Percentiles rank a stretch among this genome's conserved stretches.
Evolutionary conservation across 2,113 vertebrate species (phyloP).

Genomic region (Callipepla californica): DNA sequence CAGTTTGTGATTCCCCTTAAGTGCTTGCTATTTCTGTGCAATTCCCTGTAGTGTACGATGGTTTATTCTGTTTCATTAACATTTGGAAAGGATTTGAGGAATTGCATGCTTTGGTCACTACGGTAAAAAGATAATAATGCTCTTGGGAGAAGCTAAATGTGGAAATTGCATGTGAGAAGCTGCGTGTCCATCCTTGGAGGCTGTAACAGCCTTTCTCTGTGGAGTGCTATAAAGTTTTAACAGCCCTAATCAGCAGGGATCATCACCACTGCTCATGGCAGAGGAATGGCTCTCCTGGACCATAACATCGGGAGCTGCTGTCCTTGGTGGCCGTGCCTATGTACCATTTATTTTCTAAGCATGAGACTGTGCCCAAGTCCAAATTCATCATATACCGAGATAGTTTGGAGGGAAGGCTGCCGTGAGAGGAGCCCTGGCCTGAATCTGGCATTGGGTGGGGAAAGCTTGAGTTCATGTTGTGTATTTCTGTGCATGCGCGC

Average conservation of each 20-base stretch:
- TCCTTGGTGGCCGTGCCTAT: background rate
- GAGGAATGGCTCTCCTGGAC: background rate
- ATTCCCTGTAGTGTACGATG: slow-evolving; percentile 46
- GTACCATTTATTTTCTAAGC: background rate
- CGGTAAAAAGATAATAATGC: slow-evolving; percentile 60
- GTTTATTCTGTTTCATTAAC: slow-evolving; percentile 70
- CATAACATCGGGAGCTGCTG: slow-evolving; percentile 31
- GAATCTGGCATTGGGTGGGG: background rate
- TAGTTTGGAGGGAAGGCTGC: background rate
- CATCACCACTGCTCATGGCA: slow-evolving; percentile 25
- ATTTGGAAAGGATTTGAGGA: slow-evolving; percentile 69
- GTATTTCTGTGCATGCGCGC: accelerated
- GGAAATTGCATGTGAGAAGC: slow-evolving; percentile 52
- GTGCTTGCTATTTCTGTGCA: slow-evolving; percentile 54
- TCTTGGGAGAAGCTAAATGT: slow-evolving; percentile 53
- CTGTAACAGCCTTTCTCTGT: slow-evolving; percentile 5
- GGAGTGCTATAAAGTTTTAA: slow-evolving; percentile 50
- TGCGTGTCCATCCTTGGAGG: slow-evolving; percentile 30
- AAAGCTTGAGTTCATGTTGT: background rate
- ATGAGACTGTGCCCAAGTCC: background rate
- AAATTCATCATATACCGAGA: background rate
- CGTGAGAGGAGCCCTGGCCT: background rate
- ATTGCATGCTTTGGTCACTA: slow-evolving; percentile 63
- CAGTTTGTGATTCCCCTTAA: slow-evolving; percentile 51
- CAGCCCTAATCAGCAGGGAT: slow-evolving; percentile 43